Conservation (phyloP, 1,140 invertebrate genomes). For the Heliconius melpomene region DNA sequence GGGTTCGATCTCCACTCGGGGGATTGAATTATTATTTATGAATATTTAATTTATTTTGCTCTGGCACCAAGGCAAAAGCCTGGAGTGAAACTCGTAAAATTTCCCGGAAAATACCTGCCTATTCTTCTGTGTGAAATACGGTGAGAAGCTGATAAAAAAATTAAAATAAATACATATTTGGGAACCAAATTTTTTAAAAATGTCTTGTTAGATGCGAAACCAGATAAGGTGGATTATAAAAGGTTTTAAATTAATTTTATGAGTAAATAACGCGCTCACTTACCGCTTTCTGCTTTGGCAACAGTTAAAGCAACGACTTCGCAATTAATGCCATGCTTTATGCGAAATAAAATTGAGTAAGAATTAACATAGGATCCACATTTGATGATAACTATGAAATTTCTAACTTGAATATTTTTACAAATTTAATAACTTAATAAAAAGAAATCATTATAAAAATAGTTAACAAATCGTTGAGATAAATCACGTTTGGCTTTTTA, state of each 20-base stretch:
- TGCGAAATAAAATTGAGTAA: slow-evolving; percentile 56
- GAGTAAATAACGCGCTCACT: slow-evolving; percentile 53
- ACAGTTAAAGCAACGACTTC: slow-evolving; percentile 45
- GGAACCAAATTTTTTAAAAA: slow-evolving; percentile 17
- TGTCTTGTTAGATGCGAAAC: slow-evolving; percentile 14
- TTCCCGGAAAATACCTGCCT: no score
- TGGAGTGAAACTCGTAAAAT: no score
- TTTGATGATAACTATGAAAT: not conserved
- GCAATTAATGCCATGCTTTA: slow-evolving; percentile 61
- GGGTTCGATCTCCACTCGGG: no score
- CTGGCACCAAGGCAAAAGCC: no score
- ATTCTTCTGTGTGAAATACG: no score
- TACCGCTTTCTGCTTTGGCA: slow-evolving; percentile 68
- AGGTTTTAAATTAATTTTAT: slow-evolving; percentile 46
- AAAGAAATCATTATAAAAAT: not conserved
- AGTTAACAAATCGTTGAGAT: not conserved
- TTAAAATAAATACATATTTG: slow-evolving; percentile 20
- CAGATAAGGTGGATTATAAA: slow-evolving; percentile 36
- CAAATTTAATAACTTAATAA: not conserved
- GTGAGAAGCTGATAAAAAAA: no score
- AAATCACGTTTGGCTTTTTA: no score
- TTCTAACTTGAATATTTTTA: not conserved
- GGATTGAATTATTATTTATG: no score
- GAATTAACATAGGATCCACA: slow-evolving; percentile 50
- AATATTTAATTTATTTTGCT: no score